Conservation (phyloP, 92 coral and sea anemone species). For the Zoanthus gigantus region DNA sequence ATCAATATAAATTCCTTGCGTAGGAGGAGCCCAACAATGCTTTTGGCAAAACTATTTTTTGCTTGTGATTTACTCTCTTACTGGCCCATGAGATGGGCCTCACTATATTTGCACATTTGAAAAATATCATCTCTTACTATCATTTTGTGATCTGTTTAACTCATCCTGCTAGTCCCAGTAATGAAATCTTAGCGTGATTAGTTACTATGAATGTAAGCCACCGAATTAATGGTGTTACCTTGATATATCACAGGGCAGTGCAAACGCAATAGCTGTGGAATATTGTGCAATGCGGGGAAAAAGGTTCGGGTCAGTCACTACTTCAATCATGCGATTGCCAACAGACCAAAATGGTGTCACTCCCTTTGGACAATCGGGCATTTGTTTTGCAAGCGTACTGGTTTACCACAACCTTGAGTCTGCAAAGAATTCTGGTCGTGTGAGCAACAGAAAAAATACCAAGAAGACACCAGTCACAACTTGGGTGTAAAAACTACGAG, state of each 20-base stretch:
- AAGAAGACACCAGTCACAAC: conserved; percentile 31
- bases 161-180: neutral
- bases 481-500: conserved; percentile 16
- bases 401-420: conserved; percentile 40
- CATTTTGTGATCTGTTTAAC: neutral
- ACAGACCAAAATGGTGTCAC: conserved; percentile 66
- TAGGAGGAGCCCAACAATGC: no score
- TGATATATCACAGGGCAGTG: conserved; percentile 42
- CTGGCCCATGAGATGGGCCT: no score
- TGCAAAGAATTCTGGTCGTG: conserved; percentile 6
- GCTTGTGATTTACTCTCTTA: no score
- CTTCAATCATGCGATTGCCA: conserved; percentile 68
- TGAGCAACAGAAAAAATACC: conserved; percentile 1
- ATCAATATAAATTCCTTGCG: no score
- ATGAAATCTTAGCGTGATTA: neutral
- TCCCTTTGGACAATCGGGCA: conserved; percentile 77
- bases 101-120: no score
- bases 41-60: no score
- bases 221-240: neutral
- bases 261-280: conserved; percentile 69
- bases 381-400: conserved; percentile 77
- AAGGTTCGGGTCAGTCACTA: conserved; percentile 62
- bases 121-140: no score
- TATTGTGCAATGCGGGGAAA: conserved; percentile 62
- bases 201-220: neutral